Evolutionary conservation across 1,140 invertebrate species (phyloP), one percentile per base, ranked within the genome.

Genomic region (Aphidius ervi): DNA sequence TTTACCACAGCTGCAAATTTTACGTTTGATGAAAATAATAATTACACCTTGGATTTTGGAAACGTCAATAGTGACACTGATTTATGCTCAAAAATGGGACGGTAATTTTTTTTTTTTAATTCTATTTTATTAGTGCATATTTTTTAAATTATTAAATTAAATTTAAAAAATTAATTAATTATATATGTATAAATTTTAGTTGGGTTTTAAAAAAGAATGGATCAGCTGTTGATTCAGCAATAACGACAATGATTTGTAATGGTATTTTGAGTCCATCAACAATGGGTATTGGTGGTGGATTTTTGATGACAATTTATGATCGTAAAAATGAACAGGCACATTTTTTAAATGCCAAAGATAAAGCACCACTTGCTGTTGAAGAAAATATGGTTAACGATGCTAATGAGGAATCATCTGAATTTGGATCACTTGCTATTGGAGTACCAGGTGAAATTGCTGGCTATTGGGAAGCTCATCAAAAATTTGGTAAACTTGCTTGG

Each of bases 381-480:
- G 71, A 76, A 45, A 81, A 87, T 56, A 92, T 95, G 89, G 95
- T 83, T 70, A 74, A 84, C 46, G 77, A 82, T 5, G 71, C 83
- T 64, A 16, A 0, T 16, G 16, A 16, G 1, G 16, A 71, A 23
- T 65, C 72, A 10, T 70, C 69, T 4, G 57, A 66, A 6, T 61
- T 65, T 84, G 94, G 94, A 61, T 84, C 86, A 2, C 70, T 93
- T 9, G 80, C 94, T 4, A 86, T 95, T 37, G 93, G 85, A 0
- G 90, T 97, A 9, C 95, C 96, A 6, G 96, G 95, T 3, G 95
- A 98, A 76, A 70, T 98, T 1, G 86, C 86, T 61, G 96, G 95
- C 4, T 94, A 94, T 70, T 90, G 91, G 86, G 84, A 86, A 61
- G 90, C 92, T 1, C 88, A 96, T 72, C 76, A 88, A 67, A 82